Base-by-base conservation (phyloP, 2,888 invertebrate genomes). In the Andrena flavipes region DNA sequence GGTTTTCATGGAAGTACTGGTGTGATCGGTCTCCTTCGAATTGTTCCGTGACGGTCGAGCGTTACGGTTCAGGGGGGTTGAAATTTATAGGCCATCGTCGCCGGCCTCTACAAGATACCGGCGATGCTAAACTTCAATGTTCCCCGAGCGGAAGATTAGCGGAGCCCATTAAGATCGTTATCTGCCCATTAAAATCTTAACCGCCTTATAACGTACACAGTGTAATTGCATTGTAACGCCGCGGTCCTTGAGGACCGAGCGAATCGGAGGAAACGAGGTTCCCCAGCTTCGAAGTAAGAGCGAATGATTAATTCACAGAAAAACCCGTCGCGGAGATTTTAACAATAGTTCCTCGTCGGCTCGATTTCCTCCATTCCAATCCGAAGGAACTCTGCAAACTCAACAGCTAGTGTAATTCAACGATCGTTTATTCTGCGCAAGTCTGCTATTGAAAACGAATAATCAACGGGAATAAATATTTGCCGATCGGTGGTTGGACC, bases 71-170 rank as follows among this genome's bases (percentile, higher is more conserved):
- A 29, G 30, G 20, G 70, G 23, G 33, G 56, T 33, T 68, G 56
- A 75, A 85, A 85, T 82, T 85, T 85, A 82, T 70, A 64, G 70
- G 30, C 67, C 23, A 23, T 71, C 71, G 71, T 71, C 69, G 72
- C 49, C 42, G 73, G 33, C 35, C 56, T 33, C 35, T 1, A 56
- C 68, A 8, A 48, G 48, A 62, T 59, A 62, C 48, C 56, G 26
- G 30, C 16, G 49, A 33, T 23, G 76, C 63, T 67, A 64, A 81
- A 76, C 60, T 80, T 48, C 71, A 42, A 16, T 60, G 56, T 59
- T 67, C 26, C 59, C 33, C 26, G 49, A 29, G 13, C 80, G 81
- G 67, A 74, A 70, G 70, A 82, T 80, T 67, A 80, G 65, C 81
- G 10, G 56, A 54, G 65, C 69, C 74, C 59, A 75, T 82, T 82